A percentile compares a stretch with the other conserved stretches of the same genome.
These are phyloP conservation scores for Protonemura montana DNA, from an alignment of 2,888 invertebrate genomes.

Conservation along the genomic window DNA sequence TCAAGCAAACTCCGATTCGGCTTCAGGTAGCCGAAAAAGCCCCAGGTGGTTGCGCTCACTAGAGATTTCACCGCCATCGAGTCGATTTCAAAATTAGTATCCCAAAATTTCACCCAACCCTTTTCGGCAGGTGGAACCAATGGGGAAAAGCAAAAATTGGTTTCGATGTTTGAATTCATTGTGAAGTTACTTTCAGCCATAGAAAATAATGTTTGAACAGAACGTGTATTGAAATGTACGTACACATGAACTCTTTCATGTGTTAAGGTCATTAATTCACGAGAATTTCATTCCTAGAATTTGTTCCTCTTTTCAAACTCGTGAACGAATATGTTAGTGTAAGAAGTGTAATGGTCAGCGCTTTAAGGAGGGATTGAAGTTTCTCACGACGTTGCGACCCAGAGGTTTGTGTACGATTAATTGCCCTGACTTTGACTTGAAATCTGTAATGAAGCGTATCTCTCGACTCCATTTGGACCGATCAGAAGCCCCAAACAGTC, in stretches of 20 bases:
- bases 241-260: no score
- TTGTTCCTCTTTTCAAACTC: no score
- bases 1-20: not conserved
- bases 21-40: not conserved
- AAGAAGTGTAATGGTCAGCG: not conserved
- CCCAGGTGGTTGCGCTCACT: not conserved
- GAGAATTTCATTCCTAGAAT: no score
- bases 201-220: no score
- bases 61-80: no score
- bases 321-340: not conserved
- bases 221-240: no score
- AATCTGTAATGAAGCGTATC: constrained; percentile 14
- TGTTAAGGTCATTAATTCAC: no score
- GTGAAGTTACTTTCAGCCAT: no score
- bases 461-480: not conserved
- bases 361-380: not conserved
- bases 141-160: not conserved
- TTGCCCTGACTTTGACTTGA: not conserved
- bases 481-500: not conserved
- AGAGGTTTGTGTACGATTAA: not conserved
- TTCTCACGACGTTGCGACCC: not conserved
- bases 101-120: not conserved
- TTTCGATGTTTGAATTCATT: no score
- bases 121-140: not conserved
- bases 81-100: not conserved